Evolutionary conservation across 2,888 invertebrate genomes (phyloP), one percentile per base, ranked within the genome.

Genomic region (Pyrrhosoma nymphula): DNA sequence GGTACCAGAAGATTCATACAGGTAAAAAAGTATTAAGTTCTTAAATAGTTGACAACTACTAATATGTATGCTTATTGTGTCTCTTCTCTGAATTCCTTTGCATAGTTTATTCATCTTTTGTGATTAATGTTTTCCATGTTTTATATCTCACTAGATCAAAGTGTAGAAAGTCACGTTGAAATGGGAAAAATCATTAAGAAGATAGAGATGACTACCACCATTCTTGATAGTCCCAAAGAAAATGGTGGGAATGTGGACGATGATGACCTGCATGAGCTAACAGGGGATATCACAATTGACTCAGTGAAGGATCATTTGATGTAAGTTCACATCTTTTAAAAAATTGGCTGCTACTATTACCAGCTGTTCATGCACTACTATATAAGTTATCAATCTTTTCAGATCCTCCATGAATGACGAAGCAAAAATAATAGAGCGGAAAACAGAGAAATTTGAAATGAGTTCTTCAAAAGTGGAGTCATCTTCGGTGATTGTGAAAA

Each of bases 211-310:
- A 93, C 75, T 14, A 93, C 69, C 23, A 93, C 93, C 10, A 18
- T 35, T 55, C 93, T 63, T n/a, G 95, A 95, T 96, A 96, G 96
- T 96, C 96, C 96, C 69, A 96, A 96, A 95, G 96, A 95, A 97
- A 98, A 97, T 96, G 98, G 97, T 95, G 98, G 96, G 96, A 98
- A 97, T 96, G 96, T 95, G 96, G 97, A 95, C 96, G 97, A 39
- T 90, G 95, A 98, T 63, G 96, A 96, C 60, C 95, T 96, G 95
- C 96, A 96, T 91, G 96, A 96, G 26, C 96, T 96, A 96, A 97
- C 98, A 95, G 99, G 98, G 30, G 99, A 99, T 97, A 99, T 99
- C 96, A 99, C 99, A 8, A 98, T 99, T 96, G 99, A 99, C 97
- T 99, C 99, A 60, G 99, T 99, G 95, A 98, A 98, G 96, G 99